phyloP scores from a whole-genome alignment of 2,113 vertebrate species.

The Odontesthes bonariensis region DNA sequence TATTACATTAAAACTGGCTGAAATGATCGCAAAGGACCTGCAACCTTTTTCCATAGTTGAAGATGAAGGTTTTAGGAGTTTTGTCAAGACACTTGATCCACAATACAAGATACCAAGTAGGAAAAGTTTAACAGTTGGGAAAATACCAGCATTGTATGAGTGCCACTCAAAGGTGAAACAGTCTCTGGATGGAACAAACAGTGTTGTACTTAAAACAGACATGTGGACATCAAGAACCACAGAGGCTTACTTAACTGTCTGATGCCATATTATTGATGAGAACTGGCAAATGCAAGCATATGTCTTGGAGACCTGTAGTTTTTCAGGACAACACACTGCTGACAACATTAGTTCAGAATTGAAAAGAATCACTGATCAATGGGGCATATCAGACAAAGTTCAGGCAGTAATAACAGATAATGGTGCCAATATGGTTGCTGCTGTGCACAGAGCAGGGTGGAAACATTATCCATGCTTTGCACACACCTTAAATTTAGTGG shows the following conservation, averaged over 20 bases:
- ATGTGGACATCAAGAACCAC: slow-evolving; percentile 22
- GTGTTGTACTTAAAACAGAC: neutral
- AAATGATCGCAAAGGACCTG: too few species aligned
- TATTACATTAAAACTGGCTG: too few species aligned
- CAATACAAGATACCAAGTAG: slow-evolving; percentile 6
- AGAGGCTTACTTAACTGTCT: slow-evolving; percentile 11
- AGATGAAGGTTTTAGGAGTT: neutral
- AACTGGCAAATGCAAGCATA: neutral
- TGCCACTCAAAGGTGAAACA: neutral
- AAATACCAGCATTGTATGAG: slow-evolving; percentile 12
- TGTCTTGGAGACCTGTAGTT: slow-evolving; percentile 1
- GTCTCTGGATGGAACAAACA: neutral
- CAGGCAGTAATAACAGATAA: slow-evolving; percentile 3
- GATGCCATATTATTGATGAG: slow-evolving; percentile 4
- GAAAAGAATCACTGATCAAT: neutral
- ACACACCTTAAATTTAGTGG: too few species aligned
- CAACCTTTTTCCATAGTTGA: too few species aligned
- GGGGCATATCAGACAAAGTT: neutral
- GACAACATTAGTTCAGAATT: neutral
- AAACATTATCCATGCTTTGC: too few species aligned
- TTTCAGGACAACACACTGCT: slow-evolving; percentile 1
- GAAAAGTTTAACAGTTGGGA: slow-evolving; percentile 1
- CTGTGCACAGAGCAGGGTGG: too few species aligned
- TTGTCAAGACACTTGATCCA: neutral
- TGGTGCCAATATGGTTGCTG: too few species aligned